Conservation (phyloP, 1,140 invertebrate species). For the Drosophila biarmipes region DNA sequence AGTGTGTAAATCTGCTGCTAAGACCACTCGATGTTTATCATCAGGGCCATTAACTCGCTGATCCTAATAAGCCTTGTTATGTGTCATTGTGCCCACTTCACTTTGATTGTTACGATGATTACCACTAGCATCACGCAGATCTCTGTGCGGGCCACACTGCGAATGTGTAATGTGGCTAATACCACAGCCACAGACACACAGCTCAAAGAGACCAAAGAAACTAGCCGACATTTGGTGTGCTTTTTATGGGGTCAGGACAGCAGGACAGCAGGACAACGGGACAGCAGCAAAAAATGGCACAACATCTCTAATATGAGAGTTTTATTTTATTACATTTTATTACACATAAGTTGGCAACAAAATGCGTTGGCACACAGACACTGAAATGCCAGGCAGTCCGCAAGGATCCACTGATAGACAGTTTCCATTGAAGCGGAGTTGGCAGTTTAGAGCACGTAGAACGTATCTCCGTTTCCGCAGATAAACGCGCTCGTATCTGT, state of each 20-base stretch:
- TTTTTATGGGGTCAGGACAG: conserved; percentile 49
- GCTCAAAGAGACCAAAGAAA: conserved; percentile 21
- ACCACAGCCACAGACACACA: conserved; percentile 31
- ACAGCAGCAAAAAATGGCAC: conserved; percentile 46
- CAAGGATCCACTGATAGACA: conserved; percentile 23
- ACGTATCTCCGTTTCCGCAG: conserved; percentile 78
- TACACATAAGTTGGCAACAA: conserved; percentile 75
- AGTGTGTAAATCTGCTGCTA: conserved; percentile 23
- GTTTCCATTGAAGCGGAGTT: conserved; percentile 54
- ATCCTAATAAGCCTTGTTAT: conserved; percentile 48
- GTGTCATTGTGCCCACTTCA: conserved; percentile 36
- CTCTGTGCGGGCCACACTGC: conserved; percentile 9
- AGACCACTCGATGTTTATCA: conserved; percentile 32
- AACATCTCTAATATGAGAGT: conserved; percentile 77
- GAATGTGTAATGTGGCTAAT: conserved; percentile 62
- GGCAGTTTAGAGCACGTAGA: conserved; percentile 72
- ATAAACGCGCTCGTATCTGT: conserved; percentile 75
- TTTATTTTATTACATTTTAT: conserved; percentile 83
- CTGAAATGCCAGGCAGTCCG: not conserved
- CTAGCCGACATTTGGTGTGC: conserved; percentile 56
- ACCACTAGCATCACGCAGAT: conserved; percentile 29
- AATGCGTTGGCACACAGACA: conserved; percentile 52
- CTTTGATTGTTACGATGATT: conserved; percentile 64
- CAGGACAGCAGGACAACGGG: conserved; percentile 6
- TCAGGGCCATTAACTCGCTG: conserved; percentile 21